Percentiles rank a stretch among this genome's conserved stretches.
These are phyloP conservation scores for Formicarius rufipectus DNA, from an alignment of 2,113 vertebrate species.

Conservation along the genomic window DNA sequence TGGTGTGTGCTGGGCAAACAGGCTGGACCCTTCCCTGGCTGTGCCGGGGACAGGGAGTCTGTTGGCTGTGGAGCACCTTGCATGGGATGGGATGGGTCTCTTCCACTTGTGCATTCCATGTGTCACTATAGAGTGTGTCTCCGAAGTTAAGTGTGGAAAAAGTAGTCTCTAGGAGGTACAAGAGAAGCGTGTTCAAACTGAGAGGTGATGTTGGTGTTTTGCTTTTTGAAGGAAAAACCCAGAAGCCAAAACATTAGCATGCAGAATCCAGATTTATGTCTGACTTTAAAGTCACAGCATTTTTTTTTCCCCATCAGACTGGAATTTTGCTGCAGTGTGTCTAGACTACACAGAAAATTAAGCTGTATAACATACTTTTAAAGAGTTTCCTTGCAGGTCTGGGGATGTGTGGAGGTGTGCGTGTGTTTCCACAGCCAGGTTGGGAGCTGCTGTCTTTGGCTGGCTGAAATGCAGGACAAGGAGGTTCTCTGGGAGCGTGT, in stretches of 20 bases:
- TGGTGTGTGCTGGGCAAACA: too few species aligned
- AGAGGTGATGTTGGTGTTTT: background rate
- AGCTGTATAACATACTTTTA: background rate
- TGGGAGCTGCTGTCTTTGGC: background rate
- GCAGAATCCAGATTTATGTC: background rate
- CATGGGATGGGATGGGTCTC: background rate
- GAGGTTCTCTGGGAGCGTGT: background rate
- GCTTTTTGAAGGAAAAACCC: background rate
- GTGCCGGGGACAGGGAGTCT: background rate
- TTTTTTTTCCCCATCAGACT: background rate
- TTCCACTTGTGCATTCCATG: background rate
- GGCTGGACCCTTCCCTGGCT: too few species aligned
- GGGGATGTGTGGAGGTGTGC: background rate
- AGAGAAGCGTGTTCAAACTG: background rate
- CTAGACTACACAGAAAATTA: background rate
- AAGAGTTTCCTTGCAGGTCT: background rate
- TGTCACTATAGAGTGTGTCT: background rate
- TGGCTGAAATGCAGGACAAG: background rate
- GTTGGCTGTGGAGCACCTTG: fast-evolving
- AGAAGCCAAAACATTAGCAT: background rate
- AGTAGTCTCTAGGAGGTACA: background rate
- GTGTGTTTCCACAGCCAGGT: background rate
- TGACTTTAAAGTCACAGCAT: background rate
- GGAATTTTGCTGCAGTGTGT: background rate
- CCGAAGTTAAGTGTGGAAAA: background rate